Conservation (phyloP, 2,888 invertebrate genomes). For the Brenthis daphne region DNA sequence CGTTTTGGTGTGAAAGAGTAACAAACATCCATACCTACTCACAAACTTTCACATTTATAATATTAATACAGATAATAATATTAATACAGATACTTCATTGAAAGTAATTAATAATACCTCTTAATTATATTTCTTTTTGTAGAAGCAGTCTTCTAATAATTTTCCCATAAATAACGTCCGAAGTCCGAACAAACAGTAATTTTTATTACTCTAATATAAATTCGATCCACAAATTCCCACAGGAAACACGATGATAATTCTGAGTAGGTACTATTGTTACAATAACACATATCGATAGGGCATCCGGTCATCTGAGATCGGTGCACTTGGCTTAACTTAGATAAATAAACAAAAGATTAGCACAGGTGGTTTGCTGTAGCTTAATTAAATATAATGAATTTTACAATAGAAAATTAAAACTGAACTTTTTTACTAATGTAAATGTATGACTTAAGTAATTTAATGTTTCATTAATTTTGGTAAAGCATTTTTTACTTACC, state of each 20-base stretch:
- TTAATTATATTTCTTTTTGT: too few species aligned
- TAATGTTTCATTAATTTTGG: too few species aligned
- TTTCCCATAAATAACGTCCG: too few species aligned
- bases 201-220: background rate
- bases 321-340: constrained; percentile 5
- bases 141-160: too few species aligned
- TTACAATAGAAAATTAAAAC: background rate
- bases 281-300: constrained; percentile 26
- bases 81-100: too few species aligned
- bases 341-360: constrained; percentile 11
- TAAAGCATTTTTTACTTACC: too few species aligned
- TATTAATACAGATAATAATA: too few species aligned
- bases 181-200: background rate
- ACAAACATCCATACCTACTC: too few species aligned
- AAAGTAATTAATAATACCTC: too few species aligned
- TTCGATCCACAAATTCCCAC: constrained; percentile 6
- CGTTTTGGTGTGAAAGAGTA: too few species aligned
- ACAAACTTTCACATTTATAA: too few species aligned
- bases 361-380: background rate
- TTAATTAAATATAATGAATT: background rate
- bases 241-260: constrained; percentile 15
- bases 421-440: background rate
- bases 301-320: constrained; percentile 27
- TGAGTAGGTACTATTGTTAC: constrained; percentile 16
- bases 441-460: too few species aligned